These are phyloP conservation scores for Isaurus tuberculatus DNA, from an alignment of 92 coral and sea anemone genomes.

Conservation along the genomic window DNA sequence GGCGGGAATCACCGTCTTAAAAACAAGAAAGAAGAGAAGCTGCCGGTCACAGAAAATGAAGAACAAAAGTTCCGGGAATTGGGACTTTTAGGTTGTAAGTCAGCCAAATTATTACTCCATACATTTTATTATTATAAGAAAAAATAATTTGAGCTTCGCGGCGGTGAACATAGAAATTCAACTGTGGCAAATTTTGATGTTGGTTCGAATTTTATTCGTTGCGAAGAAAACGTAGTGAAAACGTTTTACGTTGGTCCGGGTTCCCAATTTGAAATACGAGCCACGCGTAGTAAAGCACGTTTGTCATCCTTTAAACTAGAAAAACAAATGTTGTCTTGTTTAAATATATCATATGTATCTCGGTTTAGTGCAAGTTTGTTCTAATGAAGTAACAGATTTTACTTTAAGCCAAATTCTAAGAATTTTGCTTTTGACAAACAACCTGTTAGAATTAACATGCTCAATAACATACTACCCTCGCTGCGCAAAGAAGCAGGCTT, in stretches of 20 bases:
- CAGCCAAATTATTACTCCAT: too few species aligned
- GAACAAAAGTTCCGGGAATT: too few species aligned
- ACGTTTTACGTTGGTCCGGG: not conserved
- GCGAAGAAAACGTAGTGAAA: not conserved
- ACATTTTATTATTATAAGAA: too few species aligned
- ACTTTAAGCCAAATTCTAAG: not conserved
- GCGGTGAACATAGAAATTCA: not conserved
- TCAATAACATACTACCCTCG: not conserved
- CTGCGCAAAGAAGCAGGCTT: constrained; percentile 1
- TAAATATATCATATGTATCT: not conserved
- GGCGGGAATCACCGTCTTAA: not conserved
- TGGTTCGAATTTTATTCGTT: too few species aligned
- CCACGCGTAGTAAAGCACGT: too few species aligned
- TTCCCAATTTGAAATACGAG: not conserved
- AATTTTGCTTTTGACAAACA: not conserved
- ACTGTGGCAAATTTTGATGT: too few species aligned
- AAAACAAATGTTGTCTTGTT: not conserved
- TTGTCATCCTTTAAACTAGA: too few species aligned
- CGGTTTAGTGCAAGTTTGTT: not conserved
- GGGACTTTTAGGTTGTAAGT: too few species aligned
- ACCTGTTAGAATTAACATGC: not conserved
- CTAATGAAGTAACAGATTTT: not conserved
- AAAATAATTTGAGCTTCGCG: too few species aligned
- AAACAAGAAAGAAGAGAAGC: not conserved
- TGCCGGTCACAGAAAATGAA: too few species aligned